Evolutionary conservation across 2,888 invertebrate species (phyloP).

Genomic region (Papilio elwesi): DNA sequence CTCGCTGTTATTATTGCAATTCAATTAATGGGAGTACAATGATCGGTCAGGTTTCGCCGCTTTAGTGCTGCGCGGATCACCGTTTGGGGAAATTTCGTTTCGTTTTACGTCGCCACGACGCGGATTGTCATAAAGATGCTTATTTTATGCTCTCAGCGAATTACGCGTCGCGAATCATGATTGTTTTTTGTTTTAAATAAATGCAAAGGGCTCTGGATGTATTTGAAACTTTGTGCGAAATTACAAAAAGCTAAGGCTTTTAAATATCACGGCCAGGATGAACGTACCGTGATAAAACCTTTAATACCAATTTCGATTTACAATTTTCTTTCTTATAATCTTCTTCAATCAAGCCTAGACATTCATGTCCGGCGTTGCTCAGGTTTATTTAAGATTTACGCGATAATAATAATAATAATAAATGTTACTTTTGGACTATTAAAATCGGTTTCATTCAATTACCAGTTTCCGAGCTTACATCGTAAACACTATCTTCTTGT

Average conservation of each 20-base stretch:
- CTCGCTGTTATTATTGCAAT: constrained; percentile 79
- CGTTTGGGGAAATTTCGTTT: constrained; percentile 52
- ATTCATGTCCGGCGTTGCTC: too few species aligned
- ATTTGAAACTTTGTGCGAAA: constrained; percentile 1
- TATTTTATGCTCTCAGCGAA: constrained; percentile 26
- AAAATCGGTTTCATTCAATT: too few species aligned
- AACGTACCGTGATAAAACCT: neutral
- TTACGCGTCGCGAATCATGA: constrained; percentile 29
- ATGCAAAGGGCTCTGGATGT: neutral
- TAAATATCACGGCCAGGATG: neutral
- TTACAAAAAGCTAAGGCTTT: constrained; percentile 2
- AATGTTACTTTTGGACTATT: too few species aligned
- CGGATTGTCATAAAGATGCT: constrained; percentile 34
- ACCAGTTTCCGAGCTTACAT: neutral
- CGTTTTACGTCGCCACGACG: constrained; percentile 41
- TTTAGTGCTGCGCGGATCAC: constrained; percentile 53
- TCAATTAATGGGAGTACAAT: constrained; percentile 76
- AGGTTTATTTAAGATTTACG: too few species aligned
- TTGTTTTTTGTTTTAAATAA: constrained; percentile 15
- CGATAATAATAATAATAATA: too few species aligned
- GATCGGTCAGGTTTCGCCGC: constrained; percentile 67
- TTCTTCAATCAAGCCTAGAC: too few species aligned
- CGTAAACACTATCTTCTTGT: neutral
- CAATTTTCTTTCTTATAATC: too few species aligned
- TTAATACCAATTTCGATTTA: neutral